phyloP scores from a whole-genome alignment of 2,888 invertebrate species.

The Habrosyne pyritoides region DNA sequence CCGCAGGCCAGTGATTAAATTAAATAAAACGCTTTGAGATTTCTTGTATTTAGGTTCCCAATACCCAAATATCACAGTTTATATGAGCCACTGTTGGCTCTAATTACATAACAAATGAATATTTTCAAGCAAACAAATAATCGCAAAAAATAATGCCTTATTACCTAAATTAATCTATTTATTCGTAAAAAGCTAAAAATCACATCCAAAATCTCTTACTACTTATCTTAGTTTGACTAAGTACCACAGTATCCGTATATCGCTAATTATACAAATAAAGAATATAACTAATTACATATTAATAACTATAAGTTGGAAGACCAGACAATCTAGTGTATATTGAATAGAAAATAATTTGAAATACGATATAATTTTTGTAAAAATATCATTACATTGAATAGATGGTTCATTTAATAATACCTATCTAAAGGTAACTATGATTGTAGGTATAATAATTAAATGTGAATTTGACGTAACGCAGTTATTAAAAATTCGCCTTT shows the following conservation, averaged over 20 bases:
- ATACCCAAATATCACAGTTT: background rate
- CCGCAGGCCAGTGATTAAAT: background rate
- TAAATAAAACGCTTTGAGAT: background rate
- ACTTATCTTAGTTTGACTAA: constrained; percentile 56
- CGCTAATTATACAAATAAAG: constrained; percentile 21
- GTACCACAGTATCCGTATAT: constrained; percentile 37
- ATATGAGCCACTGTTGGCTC: background rate
- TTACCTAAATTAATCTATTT: background rate
- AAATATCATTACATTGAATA: too few species aligned
- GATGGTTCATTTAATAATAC: background rate
- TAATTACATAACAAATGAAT: background rate
- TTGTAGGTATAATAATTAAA: background rate
- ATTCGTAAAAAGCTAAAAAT: constrained; percentile 25
- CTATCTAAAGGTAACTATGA: background rate
- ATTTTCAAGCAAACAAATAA: background rate
- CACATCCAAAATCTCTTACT: constrained; percentile 47
- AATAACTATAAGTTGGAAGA: background rate
- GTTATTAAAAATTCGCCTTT: background rate
- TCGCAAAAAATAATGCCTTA: background rate
- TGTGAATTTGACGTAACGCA: background rate
- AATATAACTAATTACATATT: constrained; percentile 12
- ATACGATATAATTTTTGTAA: background rate
- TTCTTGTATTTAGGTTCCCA: background rate
- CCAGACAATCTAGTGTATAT: background rate
- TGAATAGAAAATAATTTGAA: background rate